Evolutionary conservation across 2,888 invertebrate genomes (phyloP), one percentile per base, ranked within the genome.

Genomic region (Orthosia incerta): DNA sequence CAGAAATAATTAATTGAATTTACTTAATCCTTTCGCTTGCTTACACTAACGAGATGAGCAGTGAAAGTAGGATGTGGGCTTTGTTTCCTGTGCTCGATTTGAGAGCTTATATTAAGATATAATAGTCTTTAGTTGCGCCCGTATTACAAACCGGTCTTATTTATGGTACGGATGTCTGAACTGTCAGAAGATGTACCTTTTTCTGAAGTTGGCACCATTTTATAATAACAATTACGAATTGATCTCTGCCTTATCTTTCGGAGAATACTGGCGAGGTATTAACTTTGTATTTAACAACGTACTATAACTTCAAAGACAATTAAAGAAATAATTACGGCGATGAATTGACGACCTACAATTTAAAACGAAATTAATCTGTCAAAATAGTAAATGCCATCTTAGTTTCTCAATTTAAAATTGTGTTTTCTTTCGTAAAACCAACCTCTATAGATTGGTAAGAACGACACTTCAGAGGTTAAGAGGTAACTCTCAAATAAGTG

Each of bases 1-100:
- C 31, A n/a, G 67, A 71, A 60, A 68, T 71, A 71, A 80, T 82
- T 71, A 78, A 16, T 67, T 65, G 45, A 67, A 67, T 76, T 80
- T 78, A 57, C 50, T 55, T 68, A 68, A 68, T 76, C 67, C 53
- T 78, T 45, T 67, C 78, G 71, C 83, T 78, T 72, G 67, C 60
- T 78, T 80, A 59, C 56, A 61, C 67, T 71, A 56, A 76, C 51
- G 57, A 64, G 63, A 77, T 68, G 78, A 26, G 48, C 51, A 77
- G 82, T 67, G 77, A 80, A 70, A 82, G 78, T 68, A 61, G 26
- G 50, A 31, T 55, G 20, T 46, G 18, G 31, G 51, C 55, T 63
- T 51, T 68, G 64, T 80, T 80, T 79, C 53, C 63, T 63, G 72
- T 79, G 57, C 57, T 45, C 13, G 7, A 31, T 61, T 71, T 50